Conservation (phyloP, 2,888 invertebrate genomes). For the Melinopterus prodromus region DNA sequence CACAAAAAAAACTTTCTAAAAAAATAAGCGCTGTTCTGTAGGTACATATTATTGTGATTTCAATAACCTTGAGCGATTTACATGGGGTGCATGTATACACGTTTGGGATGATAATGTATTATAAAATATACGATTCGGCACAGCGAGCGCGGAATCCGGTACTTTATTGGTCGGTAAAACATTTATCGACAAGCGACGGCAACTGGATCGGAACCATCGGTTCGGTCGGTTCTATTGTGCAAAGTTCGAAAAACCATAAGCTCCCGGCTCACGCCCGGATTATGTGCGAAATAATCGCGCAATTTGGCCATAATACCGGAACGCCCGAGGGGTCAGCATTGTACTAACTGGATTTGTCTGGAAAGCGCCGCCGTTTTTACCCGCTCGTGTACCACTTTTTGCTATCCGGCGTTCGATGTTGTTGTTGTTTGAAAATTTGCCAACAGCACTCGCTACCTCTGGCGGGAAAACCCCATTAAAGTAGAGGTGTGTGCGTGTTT, state of each 20-base stretch:
- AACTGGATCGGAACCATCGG: not conserved
- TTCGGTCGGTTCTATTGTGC: conserved; percentile 8
- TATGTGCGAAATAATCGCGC: conserved; percentile 25
- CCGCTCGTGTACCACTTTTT: no score
- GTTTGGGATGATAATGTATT: not conserved
- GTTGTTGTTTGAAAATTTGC: not conserved
- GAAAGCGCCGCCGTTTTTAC: not conserved
- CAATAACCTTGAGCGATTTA: no score
- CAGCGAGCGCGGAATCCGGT: not conserved
- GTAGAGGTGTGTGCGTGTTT: not conserved
- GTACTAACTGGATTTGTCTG: not conserved
- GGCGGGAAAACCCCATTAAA: no score
- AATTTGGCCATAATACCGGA: conserved; percentile 18
- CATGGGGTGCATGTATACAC: no score
- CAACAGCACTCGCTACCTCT: not conserved
- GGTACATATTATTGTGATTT: no score
- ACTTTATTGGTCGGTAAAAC: conserved; percentile 20
- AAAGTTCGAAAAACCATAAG: conserved; percentile 17
- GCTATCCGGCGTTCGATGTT: no score
- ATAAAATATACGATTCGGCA: not conserved
- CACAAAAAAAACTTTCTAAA: no score
- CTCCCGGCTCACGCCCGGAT: conserved; percentile 18
- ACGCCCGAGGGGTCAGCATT: not conserved
- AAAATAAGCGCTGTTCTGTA: no score
- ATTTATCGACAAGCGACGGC: conserved; percentile 16